These are phyloP conservation scores for Hesperophylax magnus DNA, from an alignment of 1,140 invertebrate species.

Conservation along the genomic window DNA sequence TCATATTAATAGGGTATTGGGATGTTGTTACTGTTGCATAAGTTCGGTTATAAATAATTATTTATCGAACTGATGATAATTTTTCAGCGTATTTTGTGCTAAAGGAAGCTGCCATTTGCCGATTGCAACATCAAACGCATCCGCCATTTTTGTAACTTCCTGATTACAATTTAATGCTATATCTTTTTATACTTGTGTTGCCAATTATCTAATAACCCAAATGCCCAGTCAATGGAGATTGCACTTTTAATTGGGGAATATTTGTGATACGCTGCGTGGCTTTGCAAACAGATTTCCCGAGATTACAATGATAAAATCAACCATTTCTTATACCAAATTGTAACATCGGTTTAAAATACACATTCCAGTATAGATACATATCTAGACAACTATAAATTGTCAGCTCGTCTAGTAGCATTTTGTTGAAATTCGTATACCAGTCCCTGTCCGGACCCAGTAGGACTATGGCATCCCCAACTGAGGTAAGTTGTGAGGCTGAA, in stretches of 20 bases:
- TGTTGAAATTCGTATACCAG: no score
- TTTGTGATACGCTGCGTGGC: neutral
- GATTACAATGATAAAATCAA: neutral
- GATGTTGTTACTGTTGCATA: neutral
- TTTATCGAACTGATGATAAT: slow-evolving; percentile 1
- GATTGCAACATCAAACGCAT: slow-evolving; percentile 13
- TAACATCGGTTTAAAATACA: no score
- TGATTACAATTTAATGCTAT: neutral
- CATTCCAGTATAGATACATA: no score
- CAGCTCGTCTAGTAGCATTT: no score
- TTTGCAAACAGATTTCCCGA: slow-evolving; percentile 3
- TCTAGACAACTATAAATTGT: no score
- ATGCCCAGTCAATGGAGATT: neutral
- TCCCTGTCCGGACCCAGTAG: no score
- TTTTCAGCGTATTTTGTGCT: neutral
- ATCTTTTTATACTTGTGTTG: neutral
- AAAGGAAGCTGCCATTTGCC: slow-evolving; percentile 8
- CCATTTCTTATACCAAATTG: no score
- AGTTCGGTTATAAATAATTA: neutral
- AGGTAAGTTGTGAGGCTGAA: no score
- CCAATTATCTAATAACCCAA: neutral
- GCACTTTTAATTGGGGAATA: neutral
- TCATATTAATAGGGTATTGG: no score
- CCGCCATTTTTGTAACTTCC: slow-evolving; percentile 12
- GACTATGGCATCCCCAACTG: no score